Conservation (phyloP, 2,888 invertebrate species). For the Philereme transversata region DNA sequence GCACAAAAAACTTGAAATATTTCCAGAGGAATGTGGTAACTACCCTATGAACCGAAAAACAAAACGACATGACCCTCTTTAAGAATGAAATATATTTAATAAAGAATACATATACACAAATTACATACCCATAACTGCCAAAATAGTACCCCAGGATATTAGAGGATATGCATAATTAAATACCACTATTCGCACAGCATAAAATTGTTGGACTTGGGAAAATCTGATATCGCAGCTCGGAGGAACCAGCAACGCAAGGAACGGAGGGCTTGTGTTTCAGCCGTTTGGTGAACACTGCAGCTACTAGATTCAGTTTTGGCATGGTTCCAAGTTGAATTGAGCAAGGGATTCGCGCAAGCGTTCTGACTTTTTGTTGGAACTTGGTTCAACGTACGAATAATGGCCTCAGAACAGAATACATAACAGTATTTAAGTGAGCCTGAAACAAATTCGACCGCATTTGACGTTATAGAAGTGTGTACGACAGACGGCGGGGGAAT, state of each 20-base stretch:
- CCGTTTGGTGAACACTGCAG: constrained; percentile 7
- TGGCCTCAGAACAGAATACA: constrained; percentile 3
- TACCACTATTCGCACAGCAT: not conserved
- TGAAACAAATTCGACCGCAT: constrained; percentile 4
- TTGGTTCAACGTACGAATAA: constrained; percentile 12
- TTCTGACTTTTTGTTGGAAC: constrained; percentile 11
- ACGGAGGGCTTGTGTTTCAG: not conserved
- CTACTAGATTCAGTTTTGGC: constrained; percentile 4
- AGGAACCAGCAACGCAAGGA: not conserved
- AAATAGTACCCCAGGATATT: not conserved
- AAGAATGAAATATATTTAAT: no score
- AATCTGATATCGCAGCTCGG: no score
- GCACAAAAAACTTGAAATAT: not conserved
- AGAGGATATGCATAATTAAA: no score
- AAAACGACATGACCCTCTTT: no score
- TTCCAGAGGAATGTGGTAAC: not conserved
- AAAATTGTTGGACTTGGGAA: no score
- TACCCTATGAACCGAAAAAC: no score
- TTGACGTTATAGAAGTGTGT: not conserved
- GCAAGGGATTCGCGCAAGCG: constrained; percentile 17
- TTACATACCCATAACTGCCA: not conserved
- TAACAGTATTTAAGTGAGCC: not conserved
- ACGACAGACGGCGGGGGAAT: not conserved
- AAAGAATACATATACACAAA: not conserved
- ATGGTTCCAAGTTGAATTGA: not conserved